Evolutionary conservation across 2,113 vertebrate genomes (phyloP).

Genomic region (Rattus norvegicus): DNA sequence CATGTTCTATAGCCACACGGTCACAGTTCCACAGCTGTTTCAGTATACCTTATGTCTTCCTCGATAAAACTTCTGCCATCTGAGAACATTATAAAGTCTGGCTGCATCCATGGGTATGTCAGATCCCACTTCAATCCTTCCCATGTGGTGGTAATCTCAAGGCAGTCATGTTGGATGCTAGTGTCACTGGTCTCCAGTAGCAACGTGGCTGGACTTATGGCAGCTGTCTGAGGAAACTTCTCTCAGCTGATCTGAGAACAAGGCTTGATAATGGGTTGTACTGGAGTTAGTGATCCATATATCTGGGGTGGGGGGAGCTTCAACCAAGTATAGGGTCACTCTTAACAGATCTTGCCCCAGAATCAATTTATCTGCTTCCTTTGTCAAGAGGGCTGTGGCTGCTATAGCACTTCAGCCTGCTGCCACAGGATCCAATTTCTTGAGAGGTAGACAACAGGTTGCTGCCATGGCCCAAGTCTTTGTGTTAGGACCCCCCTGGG

Average conservation of each 20-base stretch:
- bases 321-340: neutral
- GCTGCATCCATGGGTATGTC: neutral
- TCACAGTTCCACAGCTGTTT: neutral
- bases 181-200: neutral
- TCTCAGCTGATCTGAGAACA: neutral
- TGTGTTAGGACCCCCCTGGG: neutral
- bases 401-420: neutral
- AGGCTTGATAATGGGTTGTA: neutral
- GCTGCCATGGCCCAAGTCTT: neutral
- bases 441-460: neutral
- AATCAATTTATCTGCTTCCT: neutral
- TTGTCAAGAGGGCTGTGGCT: neutral
- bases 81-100: neutral
- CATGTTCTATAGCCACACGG: accelerated
- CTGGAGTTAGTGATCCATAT: too few relatives aligned
- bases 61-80: neutral
- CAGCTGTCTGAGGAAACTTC: neutral
- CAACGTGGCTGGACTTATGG: neutral
- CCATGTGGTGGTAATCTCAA: neutral
- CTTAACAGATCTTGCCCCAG: neutral
- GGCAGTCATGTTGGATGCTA: neutral
- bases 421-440: neutral
- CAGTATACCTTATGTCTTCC: too few relatives aligned
- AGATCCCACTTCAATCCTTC: neutral
- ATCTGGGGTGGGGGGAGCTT: neutral